Conservation (phyloP, 2,797 vertebrate genomes). For the Buphagus erythrorhynchus region DNA sequence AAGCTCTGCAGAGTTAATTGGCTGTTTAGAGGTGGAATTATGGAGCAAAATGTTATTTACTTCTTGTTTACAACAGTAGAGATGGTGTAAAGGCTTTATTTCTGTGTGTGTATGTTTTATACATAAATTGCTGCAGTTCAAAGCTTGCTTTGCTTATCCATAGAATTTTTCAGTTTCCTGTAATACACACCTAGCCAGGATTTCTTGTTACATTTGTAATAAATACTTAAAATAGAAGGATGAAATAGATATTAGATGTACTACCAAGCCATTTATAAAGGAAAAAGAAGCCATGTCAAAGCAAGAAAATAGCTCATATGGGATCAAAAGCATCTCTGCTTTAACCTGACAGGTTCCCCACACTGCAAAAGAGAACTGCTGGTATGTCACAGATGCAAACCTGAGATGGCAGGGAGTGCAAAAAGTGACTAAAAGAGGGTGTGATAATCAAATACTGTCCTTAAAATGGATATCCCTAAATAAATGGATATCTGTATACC, state of each 20-base stretch:
- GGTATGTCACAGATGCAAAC: conserved; percentile 9
- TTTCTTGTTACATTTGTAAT: conserved; percentile 65
- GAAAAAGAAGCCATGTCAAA: conserved; percentile 44
- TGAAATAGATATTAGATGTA: conserved; percentile 57
- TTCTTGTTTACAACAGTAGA: not conserved
- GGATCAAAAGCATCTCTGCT: conserved; percentile 58
- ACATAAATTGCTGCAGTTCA: conserved; percentile 6
- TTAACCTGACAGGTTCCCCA: conserved; percentile 44
- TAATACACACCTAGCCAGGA: not conserved
- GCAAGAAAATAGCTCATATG: conserved; percentile 36
- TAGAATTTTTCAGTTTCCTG: conserved; percentile 29
- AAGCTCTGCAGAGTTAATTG: not conserved
- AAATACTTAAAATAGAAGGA: conserved; percentile 71
- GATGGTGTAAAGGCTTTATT: not conserved
- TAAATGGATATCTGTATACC: not conserved
- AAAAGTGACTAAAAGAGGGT: not conserved
- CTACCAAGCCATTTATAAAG: conserved; percentile 67
- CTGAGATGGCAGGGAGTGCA: conserved; percentile 11
- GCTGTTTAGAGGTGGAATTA: not conserved
- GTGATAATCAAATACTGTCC: not conserved
- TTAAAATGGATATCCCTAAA: conserved; percentile 7
- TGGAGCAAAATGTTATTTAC: not conserved
- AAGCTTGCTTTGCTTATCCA: conserved; percentile 45
- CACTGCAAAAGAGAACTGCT: not conserved
- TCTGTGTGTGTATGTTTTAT: not conserved